Percentiles rank a stretch among this genome's conserved stretches.
Conservation (phyloP, 2,113 vertebrate species). For the Xenopus borealis region DNA sequence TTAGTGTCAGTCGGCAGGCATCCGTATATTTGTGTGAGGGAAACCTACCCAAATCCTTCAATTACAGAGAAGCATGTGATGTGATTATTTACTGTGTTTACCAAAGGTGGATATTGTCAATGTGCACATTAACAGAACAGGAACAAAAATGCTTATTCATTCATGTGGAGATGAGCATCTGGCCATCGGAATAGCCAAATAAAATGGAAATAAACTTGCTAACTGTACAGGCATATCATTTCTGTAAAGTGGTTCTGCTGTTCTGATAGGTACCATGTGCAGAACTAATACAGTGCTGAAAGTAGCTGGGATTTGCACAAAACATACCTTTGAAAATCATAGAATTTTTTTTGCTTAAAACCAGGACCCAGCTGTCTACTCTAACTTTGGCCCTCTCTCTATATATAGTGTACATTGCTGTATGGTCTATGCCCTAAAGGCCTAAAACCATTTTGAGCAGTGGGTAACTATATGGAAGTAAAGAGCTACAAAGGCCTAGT, state of each 20-base stretch:
- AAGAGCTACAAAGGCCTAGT: too few relatives aligned
- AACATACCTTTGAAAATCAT: too few relatives aligned
- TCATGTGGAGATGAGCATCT: conserved; percentile 41
- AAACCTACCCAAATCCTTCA: neutral
- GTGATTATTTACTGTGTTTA: conserved; percentile 13
- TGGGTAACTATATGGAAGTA: too few relatives aligned
- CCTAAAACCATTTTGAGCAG: too few relatives aligned
- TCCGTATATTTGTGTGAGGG: neutral
- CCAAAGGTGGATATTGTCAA: conserved; percentile 20
- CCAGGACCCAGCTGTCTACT: too few relatives aligned
- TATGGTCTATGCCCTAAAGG: too few relatives aligned
- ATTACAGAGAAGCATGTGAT: neutral
- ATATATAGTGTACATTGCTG: too few relatives aligned
- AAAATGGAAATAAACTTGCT: conserved; percentile 35
- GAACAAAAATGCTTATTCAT: conserved; percentile 31
- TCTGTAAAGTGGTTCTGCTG: conserved; percentile 33
- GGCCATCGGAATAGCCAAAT: conserved; percentile 30
- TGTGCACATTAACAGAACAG: conserved; percentile 17
- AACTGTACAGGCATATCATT: conserved; percentile 29
- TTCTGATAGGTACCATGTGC: neutral
- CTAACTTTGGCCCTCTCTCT: too few relatives aligned
- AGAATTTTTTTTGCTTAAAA: too few relatives aligned
- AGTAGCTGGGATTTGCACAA: too few relatives aligned
- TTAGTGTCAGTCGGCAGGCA: neutral
- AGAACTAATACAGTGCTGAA: neutral